Evolutionary conservation across 2,888 invertebrate genomes (phyloP), one percentile per base, ranked within the genome.

Genomic region (Carcina quercana): DNA sequence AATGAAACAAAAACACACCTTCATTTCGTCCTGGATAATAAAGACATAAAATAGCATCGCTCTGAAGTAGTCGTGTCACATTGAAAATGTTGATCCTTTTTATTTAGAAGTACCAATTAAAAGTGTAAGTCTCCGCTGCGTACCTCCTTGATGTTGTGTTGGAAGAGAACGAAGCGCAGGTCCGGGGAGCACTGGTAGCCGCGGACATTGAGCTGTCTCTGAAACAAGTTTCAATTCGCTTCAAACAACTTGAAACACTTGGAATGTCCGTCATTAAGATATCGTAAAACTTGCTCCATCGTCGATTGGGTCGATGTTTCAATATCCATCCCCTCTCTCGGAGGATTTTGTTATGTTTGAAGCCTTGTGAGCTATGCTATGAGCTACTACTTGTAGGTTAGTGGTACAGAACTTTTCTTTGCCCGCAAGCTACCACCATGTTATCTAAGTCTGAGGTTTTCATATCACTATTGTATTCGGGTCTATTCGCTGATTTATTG

Each of bases 61-160:
- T 17, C 21, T 32, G 35, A 42, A 57, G 41, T 54, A n/a, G n/a
- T 48, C 30, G 30, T 45, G n/a, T n/a, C n/a, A n/a, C n/a, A n/a
- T n/a, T n/a, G n/a, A n/a, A n/a, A 57, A 50, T 40, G 44, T 46
- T 30, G 24, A 36, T 28, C 34, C 38, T 43, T 35, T 50, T 45
- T 54, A 40, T 58, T 53, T 42, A 31, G 25, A 37, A 40, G 53
- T 57, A 40, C 34, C 43, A 55, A 63, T 61, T 59, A 59, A 61
- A 64, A 60, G 52, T 64, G 61, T 37, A 30, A 38, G 26, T 28
- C 35, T 15, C 15, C 28, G 35, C 30, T 13, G 50, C 62, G 32
- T 85, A 95, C 95, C 87, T 92, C 89, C 82, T 93, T 93, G 76
- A 94, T 91, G 83, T 94, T 93, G 87, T 94, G 94, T 83, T 92